Evolutionary conservation across 2,888 invertebrate species (phyloP), one percentile per base, ranked within the genome.

Genomic region (Boloria selene): DNA sequence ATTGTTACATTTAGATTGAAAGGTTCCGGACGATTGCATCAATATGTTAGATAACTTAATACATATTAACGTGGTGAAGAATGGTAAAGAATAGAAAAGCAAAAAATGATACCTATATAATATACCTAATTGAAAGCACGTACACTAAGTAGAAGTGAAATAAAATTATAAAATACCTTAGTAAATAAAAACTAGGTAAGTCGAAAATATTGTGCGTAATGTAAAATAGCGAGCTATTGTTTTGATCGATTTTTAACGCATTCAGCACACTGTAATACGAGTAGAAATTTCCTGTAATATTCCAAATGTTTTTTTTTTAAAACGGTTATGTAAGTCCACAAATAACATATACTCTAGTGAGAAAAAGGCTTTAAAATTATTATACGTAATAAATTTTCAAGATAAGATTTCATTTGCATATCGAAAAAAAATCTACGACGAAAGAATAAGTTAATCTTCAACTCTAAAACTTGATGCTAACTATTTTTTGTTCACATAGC

Each of bases 231-330:
- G 61, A 53, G 47, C 45, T 45, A 22, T 45, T 17, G 31, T 47
- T 47, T 53, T 53, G 53, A 61, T 61, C 53, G 53, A 61, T 61
- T 61, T 53, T 53, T 45, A 45, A 53, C 61, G 61, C 61, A 47
- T 47, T 14, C 61, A 53, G 53, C 53, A 60, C 38, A 38, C 31
- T 18, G 60, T 60, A 61, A 61, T 53, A 42, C 10, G 22, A 61
- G 44, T 22, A 51, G 61, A 31, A 13, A 53, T 53, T 53, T 53
- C 52, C 52, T 22, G 52, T 53, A 53, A 18, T 13, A 31, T 53
- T 53, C 47, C 2, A 16, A 49, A 49, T 16, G 16, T 13, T 49
- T 16, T 49, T 16, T n/a, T n/a, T 16, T 5, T 49, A 16, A 49
- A 16, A 16, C 16, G 16, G 16, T 38, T 38, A 38, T 10, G 31